Percentiles rank a stretch among this genome's conserved stretches.
Conservation (phyloP, 2,888 invertebrate species). For the Nemoura dubitans region DNA sequence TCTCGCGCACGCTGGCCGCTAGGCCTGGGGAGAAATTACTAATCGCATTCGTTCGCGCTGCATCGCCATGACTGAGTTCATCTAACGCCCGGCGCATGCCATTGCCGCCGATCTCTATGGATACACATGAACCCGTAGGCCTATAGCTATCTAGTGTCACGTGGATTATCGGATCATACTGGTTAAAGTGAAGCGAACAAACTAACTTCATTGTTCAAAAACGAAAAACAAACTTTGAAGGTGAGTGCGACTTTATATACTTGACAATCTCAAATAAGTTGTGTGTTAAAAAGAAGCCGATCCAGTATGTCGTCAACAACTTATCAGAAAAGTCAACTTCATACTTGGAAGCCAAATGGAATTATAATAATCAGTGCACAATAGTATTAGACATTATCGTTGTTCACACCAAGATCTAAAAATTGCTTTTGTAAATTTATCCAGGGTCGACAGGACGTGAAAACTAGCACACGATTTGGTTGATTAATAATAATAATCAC, state of each 20-base stretch:
- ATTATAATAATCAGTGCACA: neutral
- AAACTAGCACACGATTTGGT: neutral
- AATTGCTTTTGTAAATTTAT: neutral
- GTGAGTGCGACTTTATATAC: constrained; percentile 37
- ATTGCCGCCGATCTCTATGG: neutral
- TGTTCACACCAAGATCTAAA: neutral
- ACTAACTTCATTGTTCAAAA: constrained; percentile 33
- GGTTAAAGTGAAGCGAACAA: constrained; percentile 30
- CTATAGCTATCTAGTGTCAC: neutral
- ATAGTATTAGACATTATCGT: neutral
- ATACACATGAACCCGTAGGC: constrained; percentile 10
- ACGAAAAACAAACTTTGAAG: constrained; percentile 8
- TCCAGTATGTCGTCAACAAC: constrained; percentile 28
- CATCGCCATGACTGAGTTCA: neutral
- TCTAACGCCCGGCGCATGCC: neutral
- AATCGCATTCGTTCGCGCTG: neutral
- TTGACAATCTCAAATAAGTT: constrained; percentile 13
- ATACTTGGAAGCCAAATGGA: constrained; percentile 12
- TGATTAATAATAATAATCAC: neutral
- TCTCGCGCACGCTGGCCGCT: neutral
- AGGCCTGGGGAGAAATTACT: neutral
- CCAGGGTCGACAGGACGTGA: neutral
- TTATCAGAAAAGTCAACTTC: constrained; percentile 26
- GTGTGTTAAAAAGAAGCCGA: constrained; percentile 24
- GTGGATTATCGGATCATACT: constrained; percentile 9